Conservation (phyloP, 2,888 invertebrate species). For the Noctua fimbriata region DNA sequence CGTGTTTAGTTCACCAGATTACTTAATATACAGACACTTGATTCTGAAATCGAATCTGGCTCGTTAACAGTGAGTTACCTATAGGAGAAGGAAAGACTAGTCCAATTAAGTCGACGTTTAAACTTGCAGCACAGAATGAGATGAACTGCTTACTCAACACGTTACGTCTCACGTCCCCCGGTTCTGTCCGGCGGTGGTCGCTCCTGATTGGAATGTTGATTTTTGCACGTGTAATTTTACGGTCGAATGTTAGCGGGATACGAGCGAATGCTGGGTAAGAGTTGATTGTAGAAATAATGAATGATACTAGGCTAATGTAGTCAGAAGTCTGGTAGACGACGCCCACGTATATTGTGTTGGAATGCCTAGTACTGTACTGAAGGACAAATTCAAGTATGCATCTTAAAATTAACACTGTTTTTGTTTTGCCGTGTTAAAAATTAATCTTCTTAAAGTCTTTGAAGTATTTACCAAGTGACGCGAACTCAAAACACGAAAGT, state of each 20-base stretch:
- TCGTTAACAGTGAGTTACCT: constrained; percentile 25
- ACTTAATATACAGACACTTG: constrained; percentile 36
- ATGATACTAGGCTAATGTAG: not conserved
- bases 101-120: constrained; percentile 22
- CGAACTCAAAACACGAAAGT: not conserved
- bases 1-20: constrained; percentile 21
- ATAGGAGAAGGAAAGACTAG: constrained; percentile 15
- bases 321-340: constrained; percentile 10
- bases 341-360: not conserved
- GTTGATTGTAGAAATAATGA: not conserved
- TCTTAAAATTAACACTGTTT: not conserved
- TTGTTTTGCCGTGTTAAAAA: not conserved
- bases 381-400: not conserved
- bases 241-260: not conserved
- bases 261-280: not conserved
- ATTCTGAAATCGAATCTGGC: constrained; percentile 39
- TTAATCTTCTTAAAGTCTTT: constrained; percentile 8
- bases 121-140: constrained; percentile 16
- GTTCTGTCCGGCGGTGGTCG: constrained; percentile 4
- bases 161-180: not conserved
- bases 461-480: constrained; percentile 1
- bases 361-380: constrained; percentile 3
- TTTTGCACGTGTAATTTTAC: not conserved
- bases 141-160: constrained; percentile 15
- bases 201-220: constrained; percentile 17